phyloP scores from a whole-genome alignment of 2,888 invertebrate genomes.

The Drosophila longiperda region DNA sequence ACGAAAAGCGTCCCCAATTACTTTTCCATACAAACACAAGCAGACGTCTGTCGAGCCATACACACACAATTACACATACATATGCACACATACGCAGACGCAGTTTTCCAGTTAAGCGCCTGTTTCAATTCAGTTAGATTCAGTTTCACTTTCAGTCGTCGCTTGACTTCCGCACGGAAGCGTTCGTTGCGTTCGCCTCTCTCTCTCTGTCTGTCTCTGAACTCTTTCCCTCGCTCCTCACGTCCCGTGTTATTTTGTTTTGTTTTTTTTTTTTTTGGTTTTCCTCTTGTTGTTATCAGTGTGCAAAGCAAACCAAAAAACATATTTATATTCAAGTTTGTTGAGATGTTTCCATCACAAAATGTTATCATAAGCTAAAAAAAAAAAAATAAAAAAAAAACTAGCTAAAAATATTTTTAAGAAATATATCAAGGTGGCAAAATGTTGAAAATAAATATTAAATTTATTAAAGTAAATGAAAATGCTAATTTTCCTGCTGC shows the following conservation, averaged over 20 bases:
- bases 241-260: slow-evolving; percentile 9
- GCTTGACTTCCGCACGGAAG: slow-evolving; percentile 78
- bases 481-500: slow-evolving; percentile 39
- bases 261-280: slow-evolving; percentile 19
- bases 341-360: slow-evolving; percentile 32
- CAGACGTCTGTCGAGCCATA: slow-evolving; percentile 36
- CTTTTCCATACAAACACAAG: slow-evolving; percentile 23
- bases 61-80: slow-evolving; percentile 22
- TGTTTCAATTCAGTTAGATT: slow-evolving; percentile 44
- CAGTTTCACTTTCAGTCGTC: slow-evolving; percentile 77
- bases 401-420: slow-evolving; percentile 13
- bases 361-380: slow-evolving; percentile 18
- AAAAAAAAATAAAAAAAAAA: slow-evolving; percentile 17
- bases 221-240: slow-evolving; percentile 33
- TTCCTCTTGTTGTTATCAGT: slow-evolving; percentile 38
- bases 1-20: slow-evolving; percentile 45
- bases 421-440: slow-evolving; percentile 39
- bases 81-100: slow-evolving; percentile 52
- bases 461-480: slow-evolving; percentile 19
- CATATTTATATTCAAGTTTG: slow-evolving; percentile 25
- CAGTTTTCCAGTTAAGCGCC: slow-evolving; percentile 62
- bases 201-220: slow-evolving; percentile 11
- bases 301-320: slow-evolving; percentile 17
- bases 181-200: slow-evolving; percentile 67
- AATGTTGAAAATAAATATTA: slow-evolving; percentile 16